Evolutionary conservation across 2,888 invertebrate genomes (phyloP).

Genomic region (Parthenolecanium corni): DNA sequence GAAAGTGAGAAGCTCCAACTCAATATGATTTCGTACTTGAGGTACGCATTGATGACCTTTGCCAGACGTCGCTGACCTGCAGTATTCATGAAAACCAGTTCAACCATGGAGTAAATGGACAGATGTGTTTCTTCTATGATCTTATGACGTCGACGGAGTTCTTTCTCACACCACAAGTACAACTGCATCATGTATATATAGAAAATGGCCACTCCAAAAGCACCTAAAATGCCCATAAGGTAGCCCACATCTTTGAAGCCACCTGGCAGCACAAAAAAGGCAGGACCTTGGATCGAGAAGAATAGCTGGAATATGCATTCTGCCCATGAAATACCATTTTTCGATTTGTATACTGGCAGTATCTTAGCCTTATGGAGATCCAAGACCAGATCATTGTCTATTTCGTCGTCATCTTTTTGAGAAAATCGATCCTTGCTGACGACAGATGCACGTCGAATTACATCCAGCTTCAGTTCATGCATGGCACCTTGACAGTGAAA

Average conservation of each 20-base stretch:
- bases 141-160: background rate
- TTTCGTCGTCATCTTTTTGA: background rate
- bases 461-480: too few relatives aligned
- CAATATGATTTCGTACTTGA: slow-evolving; percentile 19
- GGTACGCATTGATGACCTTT: slow-evolving; percentile 3
- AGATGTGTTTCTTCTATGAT: background rate
- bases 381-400: background rate
- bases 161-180: slow-evolving; percentile 10
- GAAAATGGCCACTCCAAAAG: background rate
- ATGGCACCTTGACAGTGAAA: too few relatives aligned
- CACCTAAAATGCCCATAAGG: slow-evolving; percentile 10
- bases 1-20: slow-evolving; percentile 14
- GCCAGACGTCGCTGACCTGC: background rate
- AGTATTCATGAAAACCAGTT: background rate
- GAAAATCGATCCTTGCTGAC: background rate
- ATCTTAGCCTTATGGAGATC: background rate
- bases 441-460: background rate
- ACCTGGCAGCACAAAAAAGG: slow-evolving; percentile 8
- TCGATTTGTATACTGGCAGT: background rate
- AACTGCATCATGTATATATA: slow-evolving; percentile 3
- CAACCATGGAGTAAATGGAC: background rate
- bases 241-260: slow-evolving; percentile 20
- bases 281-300: slow-evolving; percentile 8
- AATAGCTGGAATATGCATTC: slow-evolving; percentile 19
- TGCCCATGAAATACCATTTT: slow-evolving; percentile 1